phyloP scores from a whole-genome alignment of 2,113 vertebrate genomes.

The Menidia beryllina region DNA sequence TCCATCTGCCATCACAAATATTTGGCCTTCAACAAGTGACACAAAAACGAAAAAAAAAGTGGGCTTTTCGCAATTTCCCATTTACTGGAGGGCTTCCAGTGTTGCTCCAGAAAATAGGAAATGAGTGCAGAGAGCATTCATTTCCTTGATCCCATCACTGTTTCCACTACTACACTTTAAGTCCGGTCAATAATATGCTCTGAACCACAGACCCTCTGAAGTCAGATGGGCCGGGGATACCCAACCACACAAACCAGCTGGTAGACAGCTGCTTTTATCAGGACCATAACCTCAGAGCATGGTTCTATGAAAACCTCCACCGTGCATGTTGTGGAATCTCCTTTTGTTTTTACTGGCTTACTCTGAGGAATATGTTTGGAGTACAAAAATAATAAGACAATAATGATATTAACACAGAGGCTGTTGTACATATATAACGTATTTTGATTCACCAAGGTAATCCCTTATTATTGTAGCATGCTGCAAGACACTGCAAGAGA shows the following conservation, averaged over 20 bases:
- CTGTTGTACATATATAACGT: too few relatives aligned
- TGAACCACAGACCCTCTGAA: slow-evolving; percentile 24
- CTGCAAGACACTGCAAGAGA: too few relatives aligned
- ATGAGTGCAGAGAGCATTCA: slow-evolving; percentile 4
- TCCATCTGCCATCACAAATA: slow-evolving; percentile 44
- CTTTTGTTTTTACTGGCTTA: too few relatives aligned
- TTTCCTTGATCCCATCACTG: slow-evolving; percentile 29
- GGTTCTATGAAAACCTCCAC: background rate
- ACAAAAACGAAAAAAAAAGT: slow-evolving; percentile 22
- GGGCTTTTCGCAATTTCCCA: slow-evolving; percentile 27
- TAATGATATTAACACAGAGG: too few relatives aligned
- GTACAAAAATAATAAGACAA: too few relatives aligned
- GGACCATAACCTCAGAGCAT: background rate
- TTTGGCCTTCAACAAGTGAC: slow-evolving; percentile 36
- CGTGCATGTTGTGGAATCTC: background rate
- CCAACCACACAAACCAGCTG: background rate
- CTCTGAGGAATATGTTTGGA: too few relatives aligned
- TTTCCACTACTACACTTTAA: slow-evolving; percentile 20
- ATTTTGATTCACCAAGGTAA: too few relatives aligned
- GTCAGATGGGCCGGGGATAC: slow-evolving; percentile 17
- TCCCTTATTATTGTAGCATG: too few relatives aligned
- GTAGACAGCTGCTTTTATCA: background rate
- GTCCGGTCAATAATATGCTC: slow-evolving; percentile 12
- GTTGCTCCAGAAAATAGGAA: background rate
- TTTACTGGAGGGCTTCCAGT: slow-evolving; percentile 16